Conservation (phyloP, 2,113 vertebrate species). For the Laticauda laticaudata region DNA sequence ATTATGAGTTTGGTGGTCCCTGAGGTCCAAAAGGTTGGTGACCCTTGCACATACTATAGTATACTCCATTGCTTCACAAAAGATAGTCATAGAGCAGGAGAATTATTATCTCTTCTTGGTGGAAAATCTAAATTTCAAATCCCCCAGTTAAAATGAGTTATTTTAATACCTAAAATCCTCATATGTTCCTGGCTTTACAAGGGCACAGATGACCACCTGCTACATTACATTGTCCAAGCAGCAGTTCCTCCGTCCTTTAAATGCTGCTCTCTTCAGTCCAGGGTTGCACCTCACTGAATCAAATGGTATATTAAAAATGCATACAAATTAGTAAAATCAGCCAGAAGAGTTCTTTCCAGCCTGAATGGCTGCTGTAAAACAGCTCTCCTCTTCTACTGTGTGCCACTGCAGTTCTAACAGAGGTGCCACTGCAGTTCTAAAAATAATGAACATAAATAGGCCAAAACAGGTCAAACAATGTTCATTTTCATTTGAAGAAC, state of each 20-base stretch:
- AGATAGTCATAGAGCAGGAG: slow-evolving; percentile 30
- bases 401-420: no score
- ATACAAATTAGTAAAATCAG: slow-evolving; percentile 23
- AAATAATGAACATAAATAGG: slow-evolving; percentile 59
- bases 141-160: slow-evolving; percentile 69
- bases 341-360: slow-evolving; percentile 21
- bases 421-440: slow-evolving; percentile 61
- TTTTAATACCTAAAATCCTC: slow-evolving; percentile 66
- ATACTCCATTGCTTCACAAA: slow-evolving; percentile 27
- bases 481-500: slow-evolving; percentile 54
- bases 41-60: neutral
- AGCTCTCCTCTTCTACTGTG: slow-evolving; percentile 60
- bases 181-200: slow-evolving; percentile 48
- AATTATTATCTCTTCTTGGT: slow-evolving; percentile 72
- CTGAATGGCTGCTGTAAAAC: slow-evolving; percentile 37
- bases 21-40: no score
- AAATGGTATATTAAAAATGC: slow-evolving; percentile 13
- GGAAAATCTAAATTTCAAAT: slow-evolving; percentile 75
- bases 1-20: no score
- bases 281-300: slow-evolving; percentile 29
- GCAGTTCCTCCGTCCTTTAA: slow-evolving; percentile 41
- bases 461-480: slow-evolving; percentile 41
- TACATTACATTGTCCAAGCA: slow-evolving; percentile 47
- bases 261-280: slow-evolving; percentile 8
- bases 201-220: slow-evolving; percentile 67